Conservation (phyloP, 2,797 vertebrate species). For the Pipistrellus kuhlii region DNA sequence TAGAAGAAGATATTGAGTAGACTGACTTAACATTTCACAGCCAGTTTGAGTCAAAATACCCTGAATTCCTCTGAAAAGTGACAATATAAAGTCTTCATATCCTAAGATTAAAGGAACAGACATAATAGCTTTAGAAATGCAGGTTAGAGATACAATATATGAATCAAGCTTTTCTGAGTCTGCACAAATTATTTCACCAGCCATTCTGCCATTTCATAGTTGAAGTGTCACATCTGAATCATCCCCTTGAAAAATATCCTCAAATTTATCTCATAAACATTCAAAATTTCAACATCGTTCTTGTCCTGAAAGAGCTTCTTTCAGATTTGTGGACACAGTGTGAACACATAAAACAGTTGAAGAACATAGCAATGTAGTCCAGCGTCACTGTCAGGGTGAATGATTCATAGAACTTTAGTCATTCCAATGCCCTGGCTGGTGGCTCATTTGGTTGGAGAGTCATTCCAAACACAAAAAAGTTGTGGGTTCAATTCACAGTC, state of each 20-base stretch:
- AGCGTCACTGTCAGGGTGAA: not conserved
- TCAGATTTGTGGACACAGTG: not conserved
- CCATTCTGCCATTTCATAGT: not conserved
- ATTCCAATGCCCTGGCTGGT: not conserved
- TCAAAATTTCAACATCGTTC: not conserved
- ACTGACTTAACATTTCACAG: not conserved
- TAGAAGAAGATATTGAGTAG: not conserved
- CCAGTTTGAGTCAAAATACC: not conserved
- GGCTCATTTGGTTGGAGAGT: not conserved
- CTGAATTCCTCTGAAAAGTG: not conserved
- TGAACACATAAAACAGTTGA: not conserved
- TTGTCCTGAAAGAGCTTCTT: not conserved
- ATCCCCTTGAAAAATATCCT: not conserved
- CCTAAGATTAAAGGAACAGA: not conserved
- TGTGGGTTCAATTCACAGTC: not conserved
- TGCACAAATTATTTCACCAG: not conserved
- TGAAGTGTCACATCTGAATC: not conserved
- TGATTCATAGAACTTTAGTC: not conserved
- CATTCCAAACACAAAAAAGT: too few relatives aligned
- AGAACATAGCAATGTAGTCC: not conserved
- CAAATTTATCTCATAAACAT: not conserved
- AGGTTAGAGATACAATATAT: not conserved
- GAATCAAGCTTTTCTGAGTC: not conserved
- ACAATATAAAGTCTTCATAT: not conserved
- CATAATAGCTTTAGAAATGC: not conserved